phyloP scores from a whole-genome alignment of 2,797 vertebrate species.

The Microctenopoma steveboyesi region DNA sequence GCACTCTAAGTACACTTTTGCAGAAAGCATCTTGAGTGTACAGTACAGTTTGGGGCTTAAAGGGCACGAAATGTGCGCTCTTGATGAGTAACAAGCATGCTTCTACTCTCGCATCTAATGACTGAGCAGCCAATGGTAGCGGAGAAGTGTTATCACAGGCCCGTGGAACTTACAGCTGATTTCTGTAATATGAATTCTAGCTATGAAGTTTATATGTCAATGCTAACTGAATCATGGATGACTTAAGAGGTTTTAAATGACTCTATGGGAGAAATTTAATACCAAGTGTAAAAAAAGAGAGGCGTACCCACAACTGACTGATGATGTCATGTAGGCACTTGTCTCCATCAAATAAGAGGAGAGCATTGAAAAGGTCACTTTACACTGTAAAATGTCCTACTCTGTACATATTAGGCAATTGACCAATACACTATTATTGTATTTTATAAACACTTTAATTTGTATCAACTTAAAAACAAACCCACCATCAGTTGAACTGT shows the following conservation, averaged over 20 bases:
- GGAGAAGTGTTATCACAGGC: constrained; percentile 7
- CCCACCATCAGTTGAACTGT: too few relatives aligned
- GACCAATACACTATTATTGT: too few relatives aligned
- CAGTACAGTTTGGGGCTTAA: constrained; percentile 70
- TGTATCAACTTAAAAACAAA: not conserved
- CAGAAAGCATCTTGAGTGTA: constrained; percentile 64
- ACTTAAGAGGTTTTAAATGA: constrained; percentile 45
- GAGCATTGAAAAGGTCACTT: not conserved
- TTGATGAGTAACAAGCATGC: constrained; percentile 57
- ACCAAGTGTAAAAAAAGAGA: constrained; percentile 1
- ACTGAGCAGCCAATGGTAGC: constrained; percentile 48
- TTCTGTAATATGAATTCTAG: constrained; percentile 34
- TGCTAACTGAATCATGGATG: constrained; percentile 53
- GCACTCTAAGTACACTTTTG: constrained; percentile 71
- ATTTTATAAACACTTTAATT: not conserved
- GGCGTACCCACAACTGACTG: not conserved
- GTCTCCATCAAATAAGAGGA: not conserved
- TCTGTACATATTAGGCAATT: not conserved
- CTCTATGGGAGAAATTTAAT: constrained; percentile 17
- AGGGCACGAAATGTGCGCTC: constrained; percentile 75
- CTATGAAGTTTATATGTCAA: constrained; percentile 32
- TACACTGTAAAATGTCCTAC: not conserved
- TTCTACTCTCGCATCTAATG: constrained; percentile 44
- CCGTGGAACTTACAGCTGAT: constrained; percentile 21
- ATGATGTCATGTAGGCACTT: constrained; percentile 8